Percentiles rank a stretch among this genome's conserved stretches.
Conservation (phyloP, 2,113 vertebrate genomes). For the Corynorhinus townsendii region DNA sequence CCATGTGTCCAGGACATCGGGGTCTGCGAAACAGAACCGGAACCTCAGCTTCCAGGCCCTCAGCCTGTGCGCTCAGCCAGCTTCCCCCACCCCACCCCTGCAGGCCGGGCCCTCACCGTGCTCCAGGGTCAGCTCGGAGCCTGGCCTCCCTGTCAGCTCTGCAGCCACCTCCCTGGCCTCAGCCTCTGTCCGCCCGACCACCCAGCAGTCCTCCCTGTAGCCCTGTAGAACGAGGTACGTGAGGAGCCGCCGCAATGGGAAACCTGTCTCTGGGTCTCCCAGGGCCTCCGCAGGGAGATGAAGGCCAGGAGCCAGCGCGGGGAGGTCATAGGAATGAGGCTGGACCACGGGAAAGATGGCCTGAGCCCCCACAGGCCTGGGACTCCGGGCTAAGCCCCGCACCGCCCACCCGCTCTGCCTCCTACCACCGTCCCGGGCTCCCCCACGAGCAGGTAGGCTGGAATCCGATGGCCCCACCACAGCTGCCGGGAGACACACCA, state of each 20-base stretch:
- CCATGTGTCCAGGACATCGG: constrained; percentile 93
- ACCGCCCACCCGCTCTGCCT: background rate
- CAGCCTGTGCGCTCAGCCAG: background rate
- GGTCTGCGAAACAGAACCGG: constrained; percentile 78
- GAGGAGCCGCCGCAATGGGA: background rate
- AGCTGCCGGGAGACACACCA: constrained; percentile 94
- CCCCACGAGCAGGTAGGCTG: constrained; percentile 75
- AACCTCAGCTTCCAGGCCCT: background rate
- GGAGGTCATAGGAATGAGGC: background rate
- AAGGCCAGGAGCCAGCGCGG: background rate
- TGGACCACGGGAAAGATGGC: too few species aligned
- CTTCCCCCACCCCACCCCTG: background rate
- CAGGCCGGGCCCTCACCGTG: constrained; percentile 77
- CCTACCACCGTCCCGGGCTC: background rate
- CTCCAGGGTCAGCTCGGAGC: constrained; percentile 77
- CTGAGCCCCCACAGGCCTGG: too few species aligned
- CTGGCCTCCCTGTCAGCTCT: constrained; percentile 77
- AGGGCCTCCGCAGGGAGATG: constrained; percentile 49
- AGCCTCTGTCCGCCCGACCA: constrained; percentile 82
- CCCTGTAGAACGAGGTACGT: constrained; percentile 54
- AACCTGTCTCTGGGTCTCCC: background rate
- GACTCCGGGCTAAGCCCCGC: too few species aligned
- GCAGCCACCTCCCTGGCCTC: constrained; percentile 86
- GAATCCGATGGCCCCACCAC: constrained; percentile 94
- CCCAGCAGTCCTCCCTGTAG: constrained; percentile 77